phyloP scores from a whole-genome alignment of 2,888 invertebrate genomes.

The Vanessa cardui region DNA sequence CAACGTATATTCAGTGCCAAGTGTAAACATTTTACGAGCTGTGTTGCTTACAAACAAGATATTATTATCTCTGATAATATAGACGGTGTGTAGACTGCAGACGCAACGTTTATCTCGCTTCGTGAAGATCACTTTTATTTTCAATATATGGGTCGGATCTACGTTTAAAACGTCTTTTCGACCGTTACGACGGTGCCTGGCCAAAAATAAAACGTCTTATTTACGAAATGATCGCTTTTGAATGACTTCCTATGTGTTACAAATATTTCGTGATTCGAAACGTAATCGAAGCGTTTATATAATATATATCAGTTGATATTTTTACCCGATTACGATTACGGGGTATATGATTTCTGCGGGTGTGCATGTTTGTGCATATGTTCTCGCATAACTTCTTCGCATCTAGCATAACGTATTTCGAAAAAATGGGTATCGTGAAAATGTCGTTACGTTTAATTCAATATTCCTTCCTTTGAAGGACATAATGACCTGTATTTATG shows the following conservation, averaged over 20 bases:
- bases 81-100: conserved; percentile 21
- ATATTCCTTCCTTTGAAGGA: no score
- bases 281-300: no score
- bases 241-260: conserved; percentile 14
- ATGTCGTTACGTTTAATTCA: no score
- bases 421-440: no score
- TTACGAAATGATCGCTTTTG: conserved; percentile 12
- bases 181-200: background rate
- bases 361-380: no score
- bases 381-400: no score
- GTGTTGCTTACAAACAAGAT: conserved; percentile 27
- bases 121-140: background rate
- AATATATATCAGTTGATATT: no score
- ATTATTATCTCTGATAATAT: conserved; percentile 29
- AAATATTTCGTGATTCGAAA: conserved; percentile 12
- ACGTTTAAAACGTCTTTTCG: background rate
- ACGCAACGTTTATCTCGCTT: background rate
- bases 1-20: conserved; percentile 24
- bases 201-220: conserved; percentile 10
- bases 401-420: no score
- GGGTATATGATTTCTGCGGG: no score
- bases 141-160: background rate
- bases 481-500: no score
- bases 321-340: no score
- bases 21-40: conserved; percentile 22